phyloP scores from a whole-genome alignment of 1,140 invertebrate species.

The Neodiprion virginianus region DNA sequence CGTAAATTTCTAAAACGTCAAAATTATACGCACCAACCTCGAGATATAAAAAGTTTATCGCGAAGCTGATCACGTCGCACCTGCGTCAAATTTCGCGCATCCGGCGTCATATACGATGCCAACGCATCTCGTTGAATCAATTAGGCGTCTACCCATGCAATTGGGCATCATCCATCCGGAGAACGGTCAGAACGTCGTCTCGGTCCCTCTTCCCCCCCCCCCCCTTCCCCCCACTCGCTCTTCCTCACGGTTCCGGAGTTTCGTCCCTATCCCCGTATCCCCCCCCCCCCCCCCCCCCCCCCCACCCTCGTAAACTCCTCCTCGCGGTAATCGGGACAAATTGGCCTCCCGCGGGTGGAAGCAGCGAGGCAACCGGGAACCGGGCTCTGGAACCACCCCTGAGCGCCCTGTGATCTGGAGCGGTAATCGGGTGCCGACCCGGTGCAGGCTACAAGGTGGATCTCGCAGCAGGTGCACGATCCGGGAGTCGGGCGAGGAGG shows the following conservation, averaged over 20 bases:
- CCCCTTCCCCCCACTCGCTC: constrained; percentile 5
- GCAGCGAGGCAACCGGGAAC: background rate
- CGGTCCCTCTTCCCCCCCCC: background rate
- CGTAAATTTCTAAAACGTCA: no score
- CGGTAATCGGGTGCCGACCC: constrained; percentile 1
- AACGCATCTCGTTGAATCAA: no score
- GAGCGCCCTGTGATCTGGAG: constrained; percentile 6
- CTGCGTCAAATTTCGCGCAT: no score
- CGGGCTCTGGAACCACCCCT: background rate
- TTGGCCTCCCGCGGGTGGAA: constrained; percentile 4
- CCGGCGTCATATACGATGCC: background rate
- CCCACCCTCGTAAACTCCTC: background rate
- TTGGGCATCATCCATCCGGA: no score
- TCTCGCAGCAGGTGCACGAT: background rate
- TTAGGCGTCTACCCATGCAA: no score
- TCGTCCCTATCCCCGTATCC: background rate
- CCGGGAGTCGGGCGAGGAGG: background rate
- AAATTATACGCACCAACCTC: no score
- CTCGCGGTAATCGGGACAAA: background rate
- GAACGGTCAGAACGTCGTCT: no score
- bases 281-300: constrained; percentile 11
- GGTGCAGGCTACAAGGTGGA: background rate
- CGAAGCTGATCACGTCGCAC: no score
- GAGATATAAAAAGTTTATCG: no score
- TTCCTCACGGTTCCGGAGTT: background rate